Conservation (phyloP, 2,113 vertebrate genomes). For the Leucoraja erinaceus region DNA sequence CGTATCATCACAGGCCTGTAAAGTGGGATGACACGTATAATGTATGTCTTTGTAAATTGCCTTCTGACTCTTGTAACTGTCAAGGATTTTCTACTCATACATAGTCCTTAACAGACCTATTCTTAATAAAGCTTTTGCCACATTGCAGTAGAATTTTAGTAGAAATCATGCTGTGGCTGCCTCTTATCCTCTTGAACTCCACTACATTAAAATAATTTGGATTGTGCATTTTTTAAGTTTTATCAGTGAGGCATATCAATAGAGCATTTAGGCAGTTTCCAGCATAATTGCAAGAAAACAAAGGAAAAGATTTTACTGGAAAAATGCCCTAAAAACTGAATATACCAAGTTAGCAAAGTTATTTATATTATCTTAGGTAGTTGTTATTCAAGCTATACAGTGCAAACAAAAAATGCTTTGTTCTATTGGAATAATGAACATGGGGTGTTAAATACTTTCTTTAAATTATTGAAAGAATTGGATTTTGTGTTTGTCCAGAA, state of each 20-base stretch:
- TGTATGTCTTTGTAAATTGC: not conserved
- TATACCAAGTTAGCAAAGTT: not conserved
- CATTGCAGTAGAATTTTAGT: not conserved
- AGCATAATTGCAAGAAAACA: not conserved
- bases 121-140: not conserved
- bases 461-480: conserved; percentile 28
- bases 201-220: not conserved
- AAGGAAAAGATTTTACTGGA: not conserved
- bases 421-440: conserved; percentile 27
- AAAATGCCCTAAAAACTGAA: not conserved
- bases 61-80: not conserved
- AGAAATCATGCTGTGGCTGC: not conserved
- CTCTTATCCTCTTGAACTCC: not conserved
- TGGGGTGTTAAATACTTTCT: not conserved
- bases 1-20: not conserved
- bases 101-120: not conserved
- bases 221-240: not conserved
- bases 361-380: conserved; percentile 13
- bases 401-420: not conserved
- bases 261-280: not conserved
- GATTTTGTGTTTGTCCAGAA: not conserved
- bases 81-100: not conserved
- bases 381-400: not conserved
- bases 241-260: not conserved
- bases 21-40: not conserved